A percentile compares a stretch with the other conserved stretches of the same genome.
Conservation (phyloP, 2,888 invertebrate genomes). For the Hypomecis punctinalis region DNA sequence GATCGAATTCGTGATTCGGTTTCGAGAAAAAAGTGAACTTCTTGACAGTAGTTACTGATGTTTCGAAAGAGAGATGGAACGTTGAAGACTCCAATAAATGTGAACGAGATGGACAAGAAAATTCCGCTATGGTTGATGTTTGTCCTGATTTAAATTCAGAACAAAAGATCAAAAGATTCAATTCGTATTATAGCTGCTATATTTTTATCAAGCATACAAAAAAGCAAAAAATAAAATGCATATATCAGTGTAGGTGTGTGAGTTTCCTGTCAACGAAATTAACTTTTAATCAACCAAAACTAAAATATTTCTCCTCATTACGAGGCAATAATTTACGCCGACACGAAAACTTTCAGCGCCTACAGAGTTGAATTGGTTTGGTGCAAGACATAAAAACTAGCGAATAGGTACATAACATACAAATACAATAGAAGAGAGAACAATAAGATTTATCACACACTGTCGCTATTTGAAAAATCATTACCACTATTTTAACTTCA, state of each 20-base stretch:
- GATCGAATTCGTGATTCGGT: conserved; percentile 64
- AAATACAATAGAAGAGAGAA: too few relatives aligned
- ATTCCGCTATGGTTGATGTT: conserved; percentile 12
- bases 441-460: too few relatives aligned
- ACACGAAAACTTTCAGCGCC: conserved; percentile 57
- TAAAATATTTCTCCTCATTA: conserved; percentile 59
- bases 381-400: conserved; percentile 25
- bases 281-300: conserved; percentile 47
- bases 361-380: conserved; percentile 51
- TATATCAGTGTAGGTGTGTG: neutral
- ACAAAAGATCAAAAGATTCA: conserved; percentile 1
- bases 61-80: conserved; percentile 14
- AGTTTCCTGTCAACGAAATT: conserved; percentile 27
- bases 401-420: too few relatives aligned
- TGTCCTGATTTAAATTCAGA: conserved; percentile 35
- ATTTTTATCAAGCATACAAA: neutral
- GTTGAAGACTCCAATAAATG: neutral
- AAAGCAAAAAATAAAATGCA: neutral
- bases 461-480: too few relatives aligned
- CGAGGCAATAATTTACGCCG: conserved; percentile 60
- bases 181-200: neutral
- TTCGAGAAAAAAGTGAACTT: conserved; percentile 60
- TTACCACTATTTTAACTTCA: too few relatives aligned
- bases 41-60: conserved; percentile 33
- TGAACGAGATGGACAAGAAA: conserved; percentile 10